Base-by-base conservation (phyloP, 2,797 vertebrate genomes). In the Triplophysa yarkandensis region DNA sequence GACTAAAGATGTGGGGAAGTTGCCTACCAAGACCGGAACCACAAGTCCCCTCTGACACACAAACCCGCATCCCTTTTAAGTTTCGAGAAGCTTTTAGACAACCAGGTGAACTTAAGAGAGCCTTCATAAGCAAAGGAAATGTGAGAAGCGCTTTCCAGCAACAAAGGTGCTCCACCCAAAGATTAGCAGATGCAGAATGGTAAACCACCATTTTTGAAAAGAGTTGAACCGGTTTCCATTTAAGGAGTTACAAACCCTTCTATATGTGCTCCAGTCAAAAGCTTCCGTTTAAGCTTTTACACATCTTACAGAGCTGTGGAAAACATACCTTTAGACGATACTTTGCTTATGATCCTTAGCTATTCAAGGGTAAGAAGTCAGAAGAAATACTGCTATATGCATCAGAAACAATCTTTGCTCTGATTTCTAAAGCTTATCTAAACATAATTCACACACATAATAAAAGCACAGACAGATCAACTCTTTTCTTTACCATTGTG, bases 1-100 rank as follows among this genome's bases (percentile, higher is more conserved):
- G 43, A 36, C 25, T n/a, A 21, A 66, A 82, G 34, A 72, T 32
- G 48, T 79, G 79, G 88, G 88, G 87, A 91, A 90, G 87, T 88
- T n/a, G n/a, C n/a, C 8, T 36, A 62, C 80, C 75, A 63, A 80
- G 81, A 81, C 67, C 81, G 77, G 85, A 84, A 81, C 83, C 79
- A 3, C 39, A 78, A 84, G 78, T 27, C 82, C 82, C 82, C 77
- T 82, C 63, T 80, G 69, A 81, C 68, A 78, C 46, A 73, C 27
- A 71, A 76, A 50, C 6, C 32, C 70, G 58, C 77, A 54, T 41
- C 50, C 58, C 61, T 32, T 41, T 70, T 60, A 23, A 48, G 10
- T 46, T 28, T 58, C 1, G 23, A 27, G 43, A 16, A 55, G 32
- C 21, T 58, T 16, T 30, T 14, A 50, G 58, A 21, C 58, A 63